These are phyloP conservation scores for Linnaemya vulpina DNA, from an alignment of 2,888 invertebrate species.

Conservation along the genomic window DNA sequence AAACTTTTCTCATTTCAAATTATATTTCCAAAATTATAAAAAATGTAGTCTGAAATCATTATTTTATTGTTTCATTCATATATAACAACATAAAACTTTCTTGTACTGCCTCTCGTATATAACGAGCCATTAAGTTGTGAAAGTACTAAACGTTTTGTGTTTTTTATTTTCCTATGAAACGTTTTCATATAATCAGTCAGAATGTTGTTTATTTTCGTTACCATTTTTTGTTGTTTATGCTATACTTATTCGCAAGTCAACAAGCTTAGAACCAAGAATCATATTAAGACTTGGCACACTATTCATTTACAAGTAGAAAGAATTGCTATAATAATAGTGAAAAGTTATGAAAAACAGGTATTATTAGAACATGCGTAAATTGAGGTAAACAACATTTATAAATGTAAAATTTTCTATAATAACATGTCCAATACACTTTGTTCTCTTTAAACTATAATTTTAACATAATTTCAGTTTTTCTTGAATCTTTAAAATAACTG, in stretches of 20 bases:
- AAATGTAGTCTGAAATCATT: background rate
- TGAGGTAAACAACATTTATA: background rate
- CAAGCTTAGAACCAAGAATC: conserved; percentile 55
- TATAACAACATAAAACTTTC: background rate
- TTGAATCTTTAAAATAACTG: too few species aligned
- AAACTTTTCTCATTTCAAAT: too few species aligned
- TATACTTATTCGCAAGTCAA: conserved; percentile 13
- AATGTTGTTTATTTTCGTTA: conserved; percentile 10
- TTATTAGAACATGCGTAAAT: background rate
- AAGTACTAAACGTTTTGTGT: conserved; percentile 36
- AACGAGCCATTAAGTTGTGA: conserved; percentile 17
- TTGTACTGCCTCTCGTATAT: background rate
- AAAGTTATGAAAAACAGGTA: conserved; percentile 9
- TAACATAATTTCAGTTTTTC: too few species aligned
- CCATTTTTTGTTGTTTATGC: background rate
- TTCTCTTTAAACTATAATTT: too few species aligned
- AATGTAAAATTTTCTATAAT: background rate
- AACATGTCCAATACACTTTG: too few species aligned
- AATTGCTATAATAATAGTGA: background rate
- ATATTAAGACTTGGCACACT: conserved; percentile 29
- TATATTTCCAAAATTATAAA: too few species aligned
- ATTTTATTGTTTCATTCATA: background rate
- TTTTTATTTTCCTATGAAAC: conserved; percentile 26
- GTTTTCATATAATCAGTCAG: conserved; percentile 36
- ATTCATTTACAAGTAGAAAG: conserved; percentile 32